Evolutionary conservation across 2,797 vertebrate species (phyloP), one percentile per base, ranked within the genome.

Genomic region (Jordanella pulchra): DNA sequence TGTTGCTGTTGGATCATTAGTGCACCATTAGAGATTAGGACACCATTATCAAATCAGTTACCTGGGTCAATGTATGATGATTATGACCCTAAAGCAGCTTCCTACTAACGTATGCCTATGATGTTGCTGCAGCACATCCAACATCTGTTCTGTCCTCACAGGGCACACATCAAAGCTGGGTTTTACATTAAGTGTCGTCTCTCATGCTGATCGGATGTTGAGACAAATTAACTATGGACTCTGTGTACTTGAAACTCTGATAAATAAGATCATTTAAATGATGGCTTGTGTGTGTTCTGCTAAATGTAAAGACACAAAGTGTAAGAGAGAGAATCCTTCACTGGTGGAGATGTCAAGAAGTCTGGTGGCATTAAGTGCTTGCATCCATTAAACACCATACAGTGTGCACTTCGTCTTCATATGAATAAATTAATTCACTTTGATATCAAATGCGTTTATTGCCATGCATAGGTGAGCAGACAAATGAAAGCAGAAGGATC

Each of bases 361-460:
- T 71, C 77, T 3, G 25, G 53, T 84, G 80, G 71, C 66, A 68
- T 15, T 30, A 77, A 81, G 75, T 72, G 78, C 78, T 68, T 65
- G 81, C 87, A 73, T 88, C 90, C 75, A 89, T 93, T 91, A 86
- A 74, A 78, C 55, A 48, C 64, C 80, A 84, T 87, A 81, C 87
- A 82, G 72, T 82, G 70, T 75, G 70, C 75, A 82, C 89, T 93
- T 86, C 77, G 86, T 94, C 90, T 92, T 93, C 88, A 91, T 91
- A 79, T 91, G 87, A 93, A 93, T 92, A 91, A 82, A 94, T 93
- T 89, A 90, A 87, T 91, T 93, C 88, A 86, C 85, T 85, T 84
- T 87, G 86, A 91, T 92, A 91, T 92, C 78, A 84, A 87, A 92
- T 87, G 89, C 87, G 76, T 91, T 89, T 89, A 83, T 90, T 88